Percentiles rank a stretch among this genome's conserved stretches.
phyloP scores from a whole-genome alignment of 1,140 invertebrate species.

The Idris sp. region DNA sequence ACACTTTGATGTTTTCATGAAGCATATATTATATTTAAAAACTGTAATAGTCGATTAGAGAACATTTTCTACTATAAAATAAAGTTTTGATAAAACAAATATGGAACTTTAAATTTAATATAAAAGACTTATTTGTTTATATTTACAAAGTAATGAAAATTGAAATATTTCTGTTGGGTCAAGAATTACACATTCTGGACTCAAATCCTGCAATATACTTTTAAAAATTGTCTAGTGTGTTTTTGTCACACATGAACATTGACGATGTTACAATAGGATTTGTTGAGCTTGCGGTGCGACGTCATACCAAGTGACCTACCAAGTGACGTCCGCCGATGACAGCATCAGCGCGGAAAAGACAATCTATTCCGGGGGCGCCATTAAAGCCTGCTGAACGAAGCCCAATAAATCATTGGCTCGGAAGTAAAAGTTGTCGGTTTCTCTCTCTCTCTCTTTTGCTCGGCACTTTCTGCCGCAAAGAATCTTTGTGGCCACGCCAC shows the following conservation, averaged over 20 bases:
- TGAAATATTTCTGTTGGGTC: too few species aligned
- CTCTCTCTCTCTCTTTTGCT: background rate
- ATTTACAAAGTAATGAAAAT: too few species aligned
- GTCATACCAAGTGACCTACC: constrained; percentile 47
- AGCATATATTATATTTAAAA: too few species aligned
- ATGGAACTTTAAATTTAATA: too few species aligned
- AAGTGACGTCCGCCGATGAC: constrained; percentile 62
- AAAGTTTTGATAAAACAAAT: too few species aligned
- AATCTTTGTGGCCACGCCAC: constrained; percentile 7
- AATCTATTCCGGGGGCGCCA: constrained; percentile 65
- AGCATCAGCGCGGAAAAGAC: constrained; percentile 66
- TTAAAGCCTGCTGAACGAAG: constrained; percentile 60
- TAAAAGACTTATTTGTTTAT: too few species aligned
- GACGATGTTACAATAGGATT: constrained; percentile 47
- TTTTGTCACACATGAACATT: constrained; percentile 37
- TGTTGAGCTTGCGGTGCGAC: constrained; percentile 46
- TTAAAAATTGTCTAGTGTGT: too few species aligned
- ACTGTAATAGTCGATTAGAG: too few species aligned
- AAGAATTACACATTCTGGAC: too few species aligned
- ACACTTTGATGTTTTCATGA: too few species aligned
- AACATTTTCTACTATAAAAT: too few species aligned
- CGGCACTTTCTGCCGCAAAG: constrained; percentile 20
- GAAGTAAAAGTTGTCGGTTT: constrained; percentile 55
- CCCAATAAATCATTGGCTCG: constrained; percentile 66
- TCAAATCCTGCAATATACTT: too few species aligned